Evolutionary conservation across 2,113 vertebrate genomes (phyloP).

Genomic region (Sylvietta virens): DNA sequence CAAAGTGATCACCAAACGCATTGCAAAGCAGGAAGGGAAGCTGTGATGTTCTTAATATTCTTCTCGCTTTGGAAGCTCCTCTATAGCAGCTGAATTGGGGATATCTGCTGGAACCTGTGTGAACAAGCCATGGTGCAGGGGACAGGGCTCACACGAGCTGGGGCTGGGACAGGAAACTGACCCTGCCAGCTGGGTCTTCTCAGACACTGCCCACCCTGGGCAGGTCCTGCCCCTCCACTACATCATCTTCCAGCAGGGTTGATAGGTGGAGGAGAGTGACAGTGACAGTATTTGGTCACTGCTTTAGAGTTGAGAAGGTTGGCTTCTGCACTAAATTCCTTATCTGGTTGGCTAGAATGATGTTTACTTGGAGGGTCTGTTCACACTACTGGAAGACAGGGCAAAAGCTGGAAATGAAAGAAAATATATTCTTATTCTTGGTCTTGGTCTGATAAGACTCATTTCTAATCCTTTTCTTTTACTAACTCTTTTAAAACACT

Average conservation of each 20-base stretch:
- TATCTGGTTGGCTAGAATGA: not conserved
- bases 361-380: not conserved
- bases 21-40: not conserved
- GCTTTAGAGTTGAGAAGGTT: not conserved
- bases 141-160: accelerated
- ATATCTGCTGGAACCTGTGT: not conserved
- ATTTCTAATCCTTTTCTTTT: not conserved
- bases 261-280: not conserved
- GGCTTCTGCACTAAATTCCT: not conserved
- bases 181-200: not conserved
- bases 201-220: accelerated
- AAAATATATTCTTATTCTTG: not conserved
- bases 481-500: not conserved
- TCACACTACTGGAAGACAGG: not conserved
- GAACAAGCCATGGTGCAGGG: not conserved
- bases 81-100: not conserved
- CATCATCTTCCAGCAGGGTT: too few species aligned
- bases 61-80: not conserved
- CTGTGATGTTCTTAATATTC: not conserved
- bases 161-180: not conserved
- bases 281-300: not conserved
- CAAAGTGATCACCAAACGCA: not conserved
- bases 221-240: not conserved
- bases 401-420: not conserved
- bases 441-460: not conserved